Evolutionary conservation across 2,113 vertebrate genomes (phyloP).

Genomic region (Chloroceryle aenea): DNA sequence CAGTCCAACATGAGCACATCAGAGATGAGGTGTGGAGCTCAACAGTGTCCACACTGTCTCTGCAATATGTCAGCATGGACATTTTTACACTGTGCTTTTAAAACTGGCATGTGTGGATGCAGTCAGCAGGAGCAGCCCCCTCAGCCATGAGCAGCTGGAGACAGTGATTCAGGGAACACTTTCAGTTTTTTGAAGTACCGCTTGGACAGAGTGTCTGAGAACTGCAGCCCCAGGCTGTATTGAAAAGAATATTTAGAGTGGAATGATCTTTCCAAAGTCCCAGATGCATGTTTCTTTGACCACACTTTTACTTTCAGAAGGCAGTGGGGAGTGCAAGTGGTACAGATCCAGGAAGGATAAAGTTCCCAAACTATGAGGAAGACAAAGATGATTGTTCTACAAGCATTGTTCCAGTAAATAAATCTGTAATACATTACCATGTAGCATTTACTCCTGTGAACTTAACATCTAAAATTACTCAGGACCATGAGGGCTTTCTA

Average conservation of each 20-base stretch:
- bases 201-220: neutral
- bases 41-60: neutral
- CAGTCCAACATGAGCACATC: accelerated
- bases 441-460: neutral
- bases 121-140: neutral
- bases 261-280: neutral
- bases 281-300: neutral
- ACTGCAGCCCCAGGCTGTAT: neutral
- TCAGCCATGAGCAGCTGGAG: neutral
- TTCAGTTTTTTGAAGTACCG: neutral
- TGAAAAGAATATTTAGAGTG: neutral
- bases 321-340: neutral
- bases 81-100: neutral
- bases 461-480: neutral
- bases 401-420: neutral
- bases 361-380: neutral
- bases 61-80: neutral
- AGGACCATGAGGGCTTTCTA: neutral
- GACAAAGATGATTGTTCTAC: neutral
- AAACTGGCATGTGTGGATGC: neutral
- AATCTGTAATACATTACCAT: neutral
- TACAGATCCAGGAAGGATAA: neutral
- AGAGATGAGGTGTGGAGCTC: neutral
- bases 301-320: neutral
- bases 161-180: neutral